These are phyloP conservation scores for Andrena praecox DNA, from an alignment of 2,888 invertebrate species.

Conservation along the genomic window DNA sequence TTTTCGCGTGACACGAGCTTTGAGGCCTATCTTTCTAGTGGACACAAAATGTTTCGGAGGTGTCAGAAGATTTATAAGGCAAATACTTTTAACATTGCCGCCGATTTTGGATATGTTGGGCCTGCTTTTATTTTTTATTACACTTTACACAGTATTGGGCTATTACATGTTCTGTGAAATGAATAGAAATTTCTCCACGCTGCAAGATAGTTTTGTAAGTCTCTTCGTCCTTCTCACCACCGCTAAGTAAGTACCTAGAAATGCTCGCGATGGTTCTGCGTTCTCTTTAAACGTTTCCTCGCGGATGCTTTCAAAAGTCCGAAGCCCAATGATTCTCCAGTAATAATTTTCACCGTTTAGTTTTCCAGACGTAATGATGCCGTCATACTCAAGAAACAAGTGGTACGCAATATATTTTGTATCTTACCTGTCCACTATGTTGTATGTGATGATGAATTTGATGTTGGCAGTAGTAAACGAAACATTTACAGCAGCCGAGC, in stretches of 20 bases:
- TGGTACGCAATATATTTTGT: conserved; percentile 95
- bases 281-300: not conserved
- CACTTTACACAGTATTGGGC: conserved; percentile 93
- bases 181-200: conserved; percentile 92
- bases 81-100: conserved; percentile 94
- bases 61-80: conserved; percentile 90
- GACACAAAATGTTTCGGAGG: conserved; percentile 94
- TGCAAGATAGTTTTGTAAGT: conserved; percentile 94
- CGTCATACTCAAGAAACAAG: conserved; percentile 91
- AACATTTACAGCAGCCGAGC: conserved; percentile 94
- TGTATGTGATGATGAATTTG: conserved; percentile 96
- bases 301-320: too few relatives aligned
- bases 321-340: not conserved
- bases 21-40: conserved; percentile 95
- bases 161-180: conserved; percentile 93
- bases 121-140: conserved; percentile 93
- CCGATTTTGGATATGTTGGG: conserved; percentile 95
- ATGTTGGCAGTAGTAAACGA: conserved; percentile 96
- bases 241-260: conserved; percentile 90
- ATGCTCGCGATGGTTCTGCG: not conserved
- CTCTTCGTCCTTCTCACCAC: conserved; percentile 96
- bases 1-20: conserved; percentile 94
- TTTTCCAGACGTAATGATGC: conserved; percentile 98
- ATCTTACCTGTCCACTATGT: conserved; percentile 92
- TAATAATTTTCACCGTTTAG: conserved; percentile 84